These are phyloP conservation scores for Sebastes iracundus DNA, from an alignment of 2,797 vertebrate species.

Conservation along the genomic window DNA sequence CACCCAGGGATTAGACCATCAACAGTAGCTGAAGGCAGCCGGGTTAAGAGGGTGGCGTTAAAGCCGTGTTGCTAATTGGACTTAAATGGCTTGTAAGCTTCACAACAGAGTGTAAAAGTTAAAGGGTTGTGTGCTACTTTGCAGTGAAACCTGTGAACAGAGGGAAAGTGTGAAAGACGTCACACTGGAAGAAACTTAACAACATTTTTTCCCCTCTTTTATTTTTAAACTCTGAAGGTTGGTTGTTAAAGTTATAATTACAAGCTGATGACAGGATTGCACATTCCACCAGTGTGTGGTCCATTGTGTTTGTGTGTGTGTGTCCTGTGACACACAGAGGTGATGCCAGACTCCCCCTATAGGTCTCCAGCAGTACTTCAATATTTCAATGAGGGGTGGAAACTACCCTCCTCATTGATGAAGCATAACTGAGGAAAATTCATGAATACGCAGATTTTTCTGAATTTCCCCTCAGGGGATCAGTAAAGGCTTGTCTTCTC, in stretches of 20 bases:
- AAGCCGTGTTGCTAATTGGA: conserved; percentile 40
- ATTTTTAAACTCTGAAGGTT: conserved; percentile 20
- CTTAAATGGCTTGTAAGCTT: conserved; percentile 43
- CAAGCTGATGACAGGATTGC: conserved; percentile 70
- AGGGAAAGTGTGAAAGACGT: conserved; percentile 33
- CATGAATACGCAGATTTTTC: not conserved
- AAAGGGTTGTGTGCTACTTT: conserved; percentile 20
- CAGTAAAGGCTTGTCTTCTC: not conserved
- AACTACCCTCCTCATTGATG: not conserved
- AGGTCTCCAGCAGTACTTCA: conserved; percentile 71
- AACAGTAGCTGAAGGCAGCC: conserved; percentile 43
- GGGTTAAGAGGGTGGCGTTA: conserved; percentile 39
- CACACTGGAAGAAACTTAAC: conserved; percentile 21
- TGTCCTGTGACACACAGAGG: conserved; percentile 51
- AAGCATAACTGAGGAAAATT: not conserved
- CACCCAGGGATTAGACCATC: conserved; percentile 54
- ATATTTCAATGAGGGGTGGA: conserved; percentile 7
- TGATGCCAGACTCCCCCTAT: conserved; percentile 84
- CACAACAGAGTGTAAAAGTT: conserved; percentile 45
- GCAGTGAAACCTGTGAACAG: conserved; percentile 6
- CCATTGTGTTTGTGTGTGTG: conserved; percentile 21
- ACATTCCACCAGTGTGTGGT: conserved; percentile 69
- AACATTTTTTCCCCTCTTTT: not conserved
- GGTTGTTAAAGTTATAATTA: conserved; percentile 68
- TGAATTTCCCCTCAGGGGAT: not conserved